These are phyloP conservation scores for Camponotus floridanus DNA, from an alignment of 1,140 invertebrate genomes.

Conservation along the genomic window DNA sequence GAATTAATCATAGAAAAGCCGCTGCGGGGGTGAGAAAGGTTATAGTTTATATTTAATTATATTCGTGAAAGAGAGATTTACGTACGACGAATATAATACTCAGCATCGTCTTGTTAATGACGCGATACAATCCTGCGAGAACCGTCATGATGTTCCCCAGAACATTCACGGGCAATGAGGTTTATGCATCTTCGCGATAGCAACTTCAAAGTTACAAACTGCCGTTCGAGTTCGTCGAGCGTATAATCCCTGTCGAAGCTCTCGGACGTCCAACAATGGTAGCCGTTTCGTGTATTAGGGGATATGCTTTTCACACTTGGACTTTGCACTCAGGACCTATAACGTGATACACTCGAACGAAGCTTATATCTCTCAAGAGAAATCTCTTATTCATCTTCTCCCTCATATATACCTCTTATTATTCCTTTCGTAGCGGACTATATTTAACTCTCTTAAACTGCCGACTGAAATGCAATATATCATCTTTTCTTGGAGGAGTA, in stretches of 20 bases:
- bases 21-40: not conserved
- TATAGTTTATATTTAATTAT: not conserved
- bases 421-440: not conserved
- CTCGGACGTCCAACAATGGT: slow-evolving; percentile 3
- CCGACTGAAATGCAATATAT: not conserved
- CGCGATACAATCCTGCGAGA: slow-evolving; percentile 43
- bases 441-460: not conserved
- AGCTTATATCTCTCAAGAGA: not conserved
- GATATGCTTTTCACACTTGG: not conserved
- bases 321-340: not conserved
- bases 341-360: slow-evolving; percentile 24
- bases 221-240: slow-evolving; percentile 15
- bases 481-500: not conserved
- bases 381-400: not conserved
- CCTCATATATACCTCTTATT: slow-evolving; percentile 1
- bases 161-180: slow-evolving; percentile 10
- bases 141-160: slow-evolving; percentile 45
- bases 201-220: slow-evolving; percentile 69
- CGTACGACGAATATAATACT: slow-evolving; percentile 19
- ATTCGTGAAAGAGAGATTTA: not conserved
- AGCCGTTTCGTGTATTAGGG: slow-evolving; percentile 24
- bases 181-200: slow-evolving; percentile 50
- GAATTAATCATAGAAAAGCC: slow-evolving; percentile 26
- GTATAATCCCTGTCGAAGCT: slow-evolving; percentile 59
- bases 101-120: slow-evolving; percentile 20